Evolutionary conservation across 2,888 invertebrate genomes (phyloP).

Genomic region (Acanthosepion lycidas): DNA sequence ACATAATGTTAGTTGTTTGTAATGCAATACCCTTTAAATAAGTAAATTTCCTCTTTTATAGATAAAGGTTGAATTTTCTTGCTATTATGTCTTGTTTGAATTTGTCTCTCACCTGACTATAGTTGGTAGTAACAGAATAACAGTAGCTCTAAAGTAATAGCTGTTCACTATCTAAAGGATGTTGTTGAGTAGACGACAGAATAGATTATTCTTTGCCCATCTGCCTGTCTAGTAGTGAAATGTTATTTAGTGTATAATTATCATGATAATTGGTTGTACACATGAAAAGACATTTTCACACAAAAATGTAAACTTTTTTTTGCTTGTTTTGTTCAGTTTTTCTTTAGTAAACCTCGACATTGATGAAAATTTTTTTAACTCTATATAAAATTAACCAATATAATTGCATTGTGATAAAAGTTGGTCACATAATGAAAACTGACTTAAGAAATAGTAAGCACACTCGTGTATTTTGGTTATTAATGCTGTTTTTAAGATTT

Average conservation of each 20-base stretch:
- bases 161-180: neutral
- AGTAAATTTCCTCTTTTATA: neutral
- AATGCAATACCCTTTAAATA: neutral
- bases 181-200: neutral
- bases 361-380: too few species aligned
- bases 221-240: neutral
- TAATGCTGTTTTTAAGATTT: too few species aligned
- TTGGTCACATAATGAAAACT: too few species aligned
- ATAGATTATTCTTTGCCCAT: neutral
- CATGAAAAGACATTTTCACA: neutral
- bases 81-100: neutral
- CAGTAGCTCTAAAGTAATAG: neutral
- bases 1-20: too few species aligned
- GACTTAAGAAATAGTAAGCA: too few species aligned
- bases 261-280: neutral
- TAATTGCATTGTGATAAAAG: too few species aligned
- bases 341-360: too few species aligned
- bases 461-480: too few species aligned
- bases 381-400: too few species aligned
- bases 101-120: neutral
- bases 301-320: neutral
- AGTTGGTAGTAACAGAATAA: neutral
- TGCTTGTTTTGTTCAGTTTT: neutral
- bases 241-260: neutral
- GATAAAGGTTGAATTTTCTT: neutral